These are phyloP conservation scores for Lipophrys pholis DNA, from an alignment of 2,113 vertebrate genomes.

Conservation along the genomic window DNA sequence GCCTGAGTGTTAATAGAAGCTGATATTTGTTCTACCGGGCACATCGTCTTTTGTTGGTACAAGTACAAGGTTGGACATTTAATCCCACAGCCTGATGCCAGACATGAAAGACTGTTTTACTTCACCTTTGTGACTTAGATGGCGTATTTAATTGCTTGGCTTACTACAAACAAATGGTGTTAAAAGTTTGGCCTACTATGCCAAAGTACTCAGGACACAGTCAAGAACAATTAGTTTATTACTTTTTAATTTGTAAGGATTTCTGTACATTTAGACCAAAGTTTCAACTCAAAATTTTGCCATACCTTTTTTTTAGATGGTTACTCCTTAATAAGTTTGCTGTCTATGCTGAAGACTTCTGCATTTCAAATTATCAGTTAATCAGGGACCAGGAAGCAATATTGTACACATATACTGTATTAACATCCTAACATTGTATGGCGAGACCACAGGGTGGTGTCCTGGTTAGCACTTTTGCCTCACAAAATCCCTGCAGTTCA, in stretches of 20 bases:
- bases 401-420: too few relatives aligned
- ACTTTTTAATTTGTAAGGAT: not conserved
- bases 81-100: not conserved
- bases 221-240: too few relatives aligned
- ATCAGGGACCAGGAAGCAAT: not conserved
- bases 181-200: too few relatives aligned
- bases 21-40: conserved; percentile 11
- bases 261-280: not conserved
- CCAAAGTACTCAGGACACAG: too few relatives aligned
- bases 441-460: too few relatives aligned
- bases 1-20: conserved; percentile 18
- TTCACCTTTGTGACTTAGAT: not conserved
- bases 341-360: not conserved
- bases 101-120: not conserved
- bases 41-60: conserved; percentile 6
- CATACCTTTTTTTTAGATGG: not conserved
- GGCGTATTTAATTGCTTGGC: not conserved
- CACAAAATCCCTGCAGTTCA: not conserved
- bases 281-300: not conserved
- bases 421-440: too few relatives aligned
- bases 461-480: too few relatives aligned
- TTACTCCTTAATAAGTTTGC: not conserved
- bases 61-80: not conserved
- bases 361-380: not conserved
- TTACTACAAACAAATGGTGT: not conserved